Evolutionary conservation across 2,113 vertebrate genomes (phyloP), one percentile per base, ranked within the genome.

Genomic region (Blennius ocellaris): DNA sequence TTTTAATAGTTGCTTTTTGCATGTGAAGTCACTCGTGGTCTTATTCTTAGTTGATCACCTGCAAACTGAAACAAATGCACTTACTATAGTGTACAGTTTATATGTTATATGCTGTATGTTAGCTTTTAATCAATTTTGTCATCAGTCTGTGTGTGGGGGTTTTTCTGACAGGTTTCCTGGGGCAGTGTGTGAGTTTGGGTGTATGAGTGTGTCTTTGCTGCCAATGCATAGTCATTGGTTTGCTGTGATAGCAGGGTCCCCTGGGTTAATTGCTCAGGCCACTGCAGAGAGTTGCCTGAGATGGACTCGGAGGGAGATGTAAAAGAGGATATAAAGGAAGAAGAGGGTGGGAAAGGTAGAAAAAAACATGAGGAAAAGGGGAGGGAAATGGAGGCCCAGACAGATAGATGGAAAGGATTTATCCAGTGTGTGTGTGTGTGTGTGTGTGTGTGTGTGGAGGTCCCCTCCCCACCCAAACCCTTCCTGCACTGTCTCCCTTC

Each of bases 351-450:
- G 11, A 55, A 12, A 8, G 6, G 40, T 12, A n/a, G 41, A 47
- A 54, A 37, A 48, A 16, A 11, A 55, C 30, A 52, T 52, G 37
- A 55, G 59, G 59, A 15, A 11, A 15, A 12, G 17, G 52, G 38
- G 37, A 40, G 44, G 10, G 21, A 63, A 44, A 17, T 30, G 11
- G 3, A 7, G 11, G n/a, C 9, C 7, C 39, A 8, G 54, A 15
- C 66, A 69, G 80, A 86, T 69, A 48, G 49, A 57, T 47, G n/a
- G 43, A 14, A 47, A 16, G 11, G 5, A 89, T 91, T 90, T 92
- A 80, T 30, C 88, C 87, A 89, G 21, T 30, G 21, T 4, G 21
- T 30, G 21, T 30, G 21, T 30, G 21, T 30, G 21, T 30, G 21
- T 30, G 21, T 30, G 21, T 30, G 21, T 30, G 21, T 30, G 21